Conservation (phyloP, 1,140 invertebrate species). For the Pseudomyrmex dendroicus region DNA sequence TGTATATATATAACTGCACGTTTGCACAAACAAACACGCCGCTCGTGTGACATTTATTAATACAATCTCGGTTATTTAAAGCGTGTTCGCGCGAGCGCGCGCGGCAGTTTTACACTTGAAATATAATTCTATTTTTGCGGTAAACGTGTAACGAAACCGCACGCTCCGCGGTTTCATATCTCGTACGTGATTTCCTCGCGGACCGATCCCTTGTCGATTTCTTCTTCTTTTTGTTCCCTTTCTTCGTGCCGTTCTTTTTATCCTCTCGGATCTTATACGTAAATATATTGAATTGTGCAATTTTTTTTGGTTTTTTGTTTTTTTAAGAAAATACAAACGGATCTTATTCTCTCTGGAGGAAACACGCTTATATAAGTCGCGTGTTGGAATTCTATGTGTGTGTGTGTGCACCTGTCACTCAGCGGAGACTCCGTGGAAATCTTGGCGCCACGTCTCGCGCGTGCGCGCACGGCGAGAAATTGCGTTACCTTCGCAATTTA, state of each 20-base stretch:
- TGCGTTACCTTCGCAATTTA: constrained; percentile 39
- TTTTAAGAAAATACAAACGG: too few species aligned
- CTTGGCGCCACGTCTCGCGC: neutral
- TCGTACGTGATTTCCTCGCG: neutral
- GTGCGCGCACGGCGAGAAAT: constrained; percentile 1
- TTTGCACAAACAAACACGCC: too few species aligned
- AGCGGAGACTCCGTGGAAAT: neutral
- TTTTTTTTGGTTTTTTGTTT: too few species aligned
- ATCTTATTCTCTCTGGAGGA: too few species aligned
- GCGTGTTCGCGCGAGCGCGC: neutral
- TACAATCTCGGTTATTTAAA: constrained; percentile 53
- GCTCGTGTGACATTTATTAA: constrained; percentile 14
- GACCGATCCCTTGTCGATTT: neutral
- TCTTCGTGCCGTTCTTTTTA: neutral
- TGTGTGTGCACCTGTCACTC: neutral
- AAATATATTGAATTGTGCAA: too few species aligned
- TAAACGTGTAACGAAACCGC: constrained; percentile 29
- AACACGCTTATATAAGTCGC: neutral
- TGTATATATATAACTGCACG: neutral
- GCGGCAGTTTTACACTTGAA: constrained; percentile 3
- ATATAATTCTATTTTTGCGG: constrained; percentile 54
- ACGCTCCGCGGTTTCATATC: neutral
- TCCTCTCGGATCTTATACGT: too few species aligned
- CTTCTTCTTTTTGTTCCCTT: neutral
- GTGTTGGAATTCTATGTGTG: neutral